Evolutionary conservation across 2,113 vertebrate species (phyloP).

Genomic region (Grus americana): DNA sequence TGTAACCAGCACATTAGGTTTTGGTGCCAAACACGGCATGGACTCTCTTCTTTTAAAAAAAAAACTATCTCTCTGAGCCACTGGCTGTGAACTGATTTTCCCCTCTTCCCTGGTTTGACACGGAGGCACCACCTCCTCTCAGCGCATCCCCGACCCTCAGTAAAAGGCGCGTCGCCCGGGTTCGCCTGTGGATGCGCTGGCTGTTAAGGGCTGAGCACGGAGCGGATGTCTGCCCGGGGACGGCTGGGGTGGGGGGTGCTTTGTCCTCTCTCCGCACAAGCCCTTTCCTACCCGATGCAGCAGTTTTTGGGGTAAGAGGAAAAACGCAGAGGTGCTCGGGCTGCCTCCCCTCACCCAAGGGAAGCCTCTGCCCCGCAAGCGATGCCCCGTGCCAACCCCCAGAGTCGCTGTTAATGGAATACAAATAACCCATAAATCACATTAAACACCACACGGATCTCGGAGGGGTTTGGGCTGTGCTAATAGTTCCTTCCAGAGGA

Average conservation of each 20-base stretch:
- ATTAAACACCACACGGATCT: accelerated
- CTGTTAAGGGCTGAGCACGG: not conserved
- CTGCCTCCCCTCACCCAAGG: not conserved
- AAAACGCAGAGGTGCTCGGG: accelerated
- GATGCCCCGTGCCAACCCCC: not conserved
- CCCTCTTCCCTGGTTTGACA: not conserved
- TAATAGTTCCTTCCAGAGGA: not conserved
- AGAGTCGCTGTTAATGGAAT: not conserved
- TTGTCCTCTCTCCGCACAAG: not conserved
- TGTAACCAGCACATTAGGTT: not conserved
- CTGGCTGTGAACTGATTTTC: not conserved
- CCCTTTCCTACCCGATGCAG: too few relatives aligned
- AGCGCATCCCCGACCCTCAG: not conserved
- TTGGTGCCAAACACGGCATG: not conserved
- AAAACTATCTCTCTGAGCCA: not conserved
- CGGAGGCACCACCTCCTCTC: not conserved
- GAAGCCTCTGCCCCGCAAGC: not conserved
- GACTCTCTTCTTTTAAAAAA: not conserved
- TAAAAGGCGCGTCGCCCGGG: not conserved
- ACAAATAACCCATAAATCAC: not conserved
- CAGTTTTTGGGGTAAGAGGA: too few relatives aligned
- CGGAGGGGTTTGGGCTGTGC: not conserved
- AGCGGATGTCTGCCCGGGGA: not conserved
- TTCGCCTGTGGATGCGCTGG: accelerated
- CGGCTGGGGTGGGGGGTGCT: not conserved